Evolutionary conservation across 2,888 invertebrate genomes (phyloP).

Genomic region (Pedicia rivosa): DNA sequence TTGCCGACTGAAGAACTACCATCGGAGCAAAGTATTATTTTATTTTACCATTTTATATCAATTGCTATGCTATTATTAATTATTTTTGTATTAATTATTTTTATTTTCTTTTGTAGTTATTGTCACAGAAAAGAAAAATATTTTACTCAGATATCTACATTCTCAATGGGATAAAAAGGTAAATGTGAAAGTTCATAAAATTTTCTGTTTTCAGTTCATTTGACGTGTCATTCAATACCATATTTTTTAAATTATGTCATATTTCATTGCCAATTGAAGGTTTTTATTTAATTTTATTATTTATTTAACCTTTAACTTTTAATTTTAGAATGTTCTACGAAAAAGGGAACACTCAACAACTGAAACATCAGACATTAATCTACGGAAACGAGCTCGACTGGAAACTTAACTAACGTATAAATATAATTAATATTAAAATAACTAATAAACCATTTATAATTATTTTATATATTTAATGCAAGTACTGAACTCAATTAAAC

Average conservation of each 20-base stretch:
- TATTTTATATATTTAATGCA: too few species aligned
- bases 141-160: conserved; percentile 80
- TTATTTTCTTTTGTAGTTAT: conserved; percentile 52
- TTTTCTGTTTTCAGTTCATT: too few species aligned
- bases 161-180: conserved; percentile 93
- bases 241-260: too few species aligned
- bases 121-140: conserved; percentile 90
- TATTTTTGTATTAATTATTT: conserved; percentile 6
- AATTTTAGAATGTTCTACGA: background rate
- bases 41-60: background rate
- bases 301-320: too few species aligned
- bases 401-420: conserved; percentile 1
- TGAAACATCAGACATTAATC: conserved; percentile 2
- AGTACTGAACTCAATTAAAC: too few species aligned
- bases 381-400: conserved; percentile 2
- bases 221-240: too few species aligned
- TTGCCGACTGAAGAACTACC: conserved; percentile 85
- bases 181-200: conserved; percentile 10
- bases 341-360: conserved; percentile 2
- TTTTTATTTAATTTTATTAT: background rate
- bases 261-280: background rate
- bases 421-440: too few species aligned
- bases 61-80: too few species aligned
- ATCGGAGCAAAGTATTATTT: conserved; percentile 65
- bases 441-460: too few species aligned